Evolutionary conservation across 2,797 vertebrate genomes (phyloP).

Genomic region (Leptatherina wallacei): DNA sequence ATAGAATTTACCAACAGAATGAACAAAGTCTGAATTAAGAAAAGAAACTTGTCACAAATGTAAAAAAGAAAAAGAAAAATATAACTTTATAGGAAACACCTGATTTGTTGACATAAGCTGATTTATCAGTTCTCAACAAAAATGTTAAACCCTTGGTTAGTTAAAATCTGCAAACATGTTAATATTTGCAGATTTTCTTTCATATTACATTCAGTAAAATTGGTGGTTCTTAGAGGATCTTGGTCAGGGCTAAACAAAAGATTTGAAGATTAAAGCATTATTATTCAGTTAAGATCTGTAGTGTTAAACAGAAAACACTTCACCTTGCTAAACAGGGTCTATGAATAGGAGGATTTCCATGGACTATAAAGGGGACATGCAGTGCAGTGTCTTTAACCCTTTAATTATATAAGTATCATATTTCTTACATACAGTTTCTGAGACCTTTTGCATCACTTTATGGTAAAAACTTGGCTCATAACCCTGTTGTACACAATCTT

Average conservation of each 20-base stretch:
- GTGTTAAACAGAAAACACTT: slow-evolving; percentile 14
- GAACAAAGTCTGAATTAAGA: neutral
- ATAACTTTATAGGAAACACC: neutral
- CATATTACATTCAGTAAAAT: neutral
- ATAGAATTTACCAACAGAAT: neutral
- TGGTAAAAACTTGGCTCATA: too few relatives aligned
- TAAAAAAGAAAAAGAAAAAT: neutral
- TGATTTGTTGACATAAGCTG: neutral
- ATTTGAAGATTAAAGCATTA: slow-evolving; percentile 3
- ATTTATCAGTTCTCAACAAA: neutral
- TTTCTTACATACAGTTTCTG: too few relatives aligned
- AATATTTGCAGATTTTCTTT: neutral
- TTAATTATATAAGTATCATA: too few relatives aligned
- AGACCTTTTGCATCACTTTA: too few relatives aligned
- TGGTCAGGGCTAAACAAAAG: neutral
- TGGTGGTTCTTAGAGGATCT: neutral
- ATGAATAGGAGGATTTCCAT: neutral
- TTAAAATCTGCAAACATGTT: neutral
- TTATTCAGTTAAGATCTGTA: neutral
- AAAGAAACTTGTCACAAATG: neutral
- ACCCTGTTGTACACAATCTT: too few relatives aligned
- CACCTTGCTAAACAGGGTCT: neutral
- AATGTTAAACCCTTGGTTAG: neutral
- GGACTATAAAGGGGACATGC: slow-evolving; percentile 18
- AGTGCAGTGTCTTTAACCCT: slow-evolving; percentile 14